These are phyloP conservation scores for Aquatica leii DNA, from an alignment of 2,888 invertebrate genomes.

Conservation along the genomic window DNA sequence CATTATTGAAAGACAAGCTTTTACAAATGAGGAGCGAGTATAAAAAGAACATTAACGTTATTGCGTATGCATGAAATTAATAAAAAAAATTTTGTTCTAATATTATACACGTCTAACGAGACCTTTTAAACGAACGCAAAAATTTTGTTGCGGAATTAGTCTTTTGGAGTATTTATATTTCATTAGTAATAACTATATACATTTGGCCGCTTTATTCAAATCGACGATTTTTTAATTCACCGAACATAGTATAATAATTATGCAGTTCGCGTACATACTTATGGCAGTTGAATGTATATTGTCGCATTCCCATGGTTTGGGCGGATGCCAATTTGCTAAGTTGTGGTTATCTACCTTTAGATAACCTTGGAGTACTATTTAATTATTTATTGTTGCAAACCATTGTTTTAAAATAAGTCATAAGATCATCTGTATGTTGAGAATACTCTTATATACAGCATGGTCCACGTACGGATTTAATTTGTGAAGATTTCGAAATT, in stretches of 20 bases:
- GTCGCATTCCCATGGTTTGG: slow-evolving; percentile 49
- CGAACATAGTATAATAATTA: slow-evolving; percentile 47
- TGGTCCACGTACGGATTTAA: too few species aligned
- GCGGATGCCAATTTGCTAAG: slow-evolving; percentile 48
- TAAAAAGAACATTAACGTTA: slow-evolving; percentile 8
- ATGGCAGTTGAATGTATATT: slow-evolving; percentile 51
- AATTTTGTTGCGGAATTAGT: not conserved
- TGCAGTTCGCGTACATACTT: slow-evolving; percentile 46
- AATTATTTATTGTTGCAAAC: slow-evolving; percentile 15
- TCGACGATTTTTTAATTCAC: slow-evolving; percentile 39
- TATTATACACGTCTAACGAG: too few species aligned
- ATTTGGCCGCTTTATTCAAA: not conserved
- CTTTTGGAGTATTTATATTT: not conserved
- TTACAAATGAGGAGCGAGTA: slow-evolving; percentile 16
- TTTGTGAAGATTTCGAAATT: too few species aligned
- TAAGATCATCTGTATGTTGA: too few species aligned
- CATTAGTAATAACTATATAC: too few species aligned
- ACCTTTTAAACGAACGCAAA: not conserved
- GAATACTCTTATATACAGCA: too few species aligned
- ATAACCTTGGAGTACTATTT: slow-evolving; percentile 28
- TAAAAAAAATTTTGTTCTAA: not conserved
- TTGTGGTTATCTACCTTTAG: slow-evolving; percentile 44
- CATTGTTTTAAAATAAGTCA: not conserved
- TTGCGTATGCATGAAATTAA: slow-evolving; percentile 15
- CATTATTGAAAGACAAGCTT: slow-evolving; percentile 18